Evolutionary conservation across 2,113 vertebrate species (phyloP), one percentile per base, ranked within the genome.

Genomic region (Opisthocomus hoazin): DNA sequence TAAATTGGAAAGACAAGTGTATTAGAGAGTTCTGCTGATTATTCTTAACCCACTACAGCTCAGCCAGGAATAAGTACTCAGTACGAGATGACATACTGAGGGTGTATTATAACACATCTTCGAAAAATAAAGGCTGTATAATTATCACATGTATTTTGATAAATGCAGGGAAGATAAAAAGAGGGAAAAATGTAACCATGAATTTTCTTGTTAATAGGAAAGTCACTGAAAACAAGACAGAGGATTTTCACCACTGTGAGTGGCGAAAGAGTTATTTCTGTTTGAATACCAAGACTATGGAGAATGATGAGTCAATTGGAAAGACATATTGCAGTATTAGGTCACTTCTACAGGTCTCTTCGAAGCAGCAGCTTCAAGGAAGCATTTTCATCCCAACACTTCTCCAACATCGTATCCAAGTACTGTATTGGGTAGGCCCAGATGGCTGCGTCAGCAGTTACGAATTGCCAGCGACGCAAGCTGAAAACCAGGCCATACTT

Each of bases 71-170:
- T 57, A 66, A 68, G 14, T 20, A 46, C 26, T 75, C 34, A 18
- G 50, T 24, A 65, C 0, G 0, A 94, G 78, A 29, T 20, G 41
- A 65, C 23, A 45, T 23, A 29, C 0, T 3, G 37, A 58, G 45
- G 9, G 9, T 50, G 4, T 20, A 37, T n/a, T 64, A 16, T 9
- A 54, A 51, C 39, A 27, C 32, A 43, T 10, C 30, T 60, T 48
- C 61, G 58, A 10, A 85, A 77, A 87, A 29, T 79, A 79, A 76
- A 81, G 43, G 32, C 50, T 74, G 22, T 20, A 82, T 45, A 32
- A 71, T 26, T 27, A 90, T 53, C 34, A 46, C 10, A 26, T 6
- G 16, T 23, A 74, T 54, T 79, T 87, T 71, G 48, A 5, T 36
- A 94, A 70, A 36, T 11, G 6, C 8, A 53, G 39, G 18, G 26